These are phyloP conservation scores for Diceros bicornis DNA, from an alignment of 2,797 vertebrate species.

Conservation along the genomic window DNA sequence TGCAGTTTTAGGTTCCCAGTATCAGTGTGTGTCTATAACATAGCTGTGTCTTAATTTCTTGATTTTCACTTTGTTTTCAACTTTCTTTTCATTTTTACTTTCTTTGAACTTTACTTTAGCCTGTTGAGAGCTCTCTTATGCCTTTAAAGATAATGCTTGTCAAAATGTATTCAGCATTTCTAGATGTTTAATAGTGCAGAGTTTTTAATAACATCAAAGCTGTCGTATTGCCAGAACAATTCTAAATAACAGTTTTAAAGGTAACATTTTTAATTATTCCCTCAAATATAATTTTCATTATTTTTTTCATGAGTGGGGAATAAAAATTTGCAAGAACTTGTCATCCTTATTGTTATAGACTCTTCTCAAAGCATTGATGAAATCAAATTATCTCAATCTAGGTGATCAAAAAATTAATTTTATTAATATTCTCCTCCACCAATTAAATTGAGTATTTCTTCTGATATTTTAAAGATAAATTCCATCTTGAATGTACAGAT, in stretches of 20 bases:
- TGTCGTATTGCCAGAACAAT: background rate
- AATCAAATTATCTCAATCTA: background rate
- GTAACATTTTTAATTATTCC: background rate
- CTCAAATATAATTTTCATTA: background rate
- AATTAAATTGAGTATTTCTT: background rate
- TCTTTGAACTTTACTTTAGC: background rate
- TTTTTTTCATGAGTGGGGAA: background rate
- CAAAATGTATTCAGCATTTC: background rate
- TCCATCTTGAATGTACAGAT: background rate
- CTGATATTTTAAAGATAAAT: conserved; percentile 16
- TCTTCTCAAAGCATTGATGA: background rate
- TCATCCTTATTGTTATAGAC: background rate
- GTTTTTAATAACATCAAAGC: background rate
- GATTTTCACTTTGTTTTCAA: background rate
- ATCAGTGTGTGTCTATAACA: background rate
- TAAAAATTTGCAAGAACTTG: background rate
- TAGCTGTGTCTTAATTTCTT: background rate
- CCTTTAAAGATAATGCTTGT: background rate
- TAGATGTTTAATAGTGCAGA: background rate
- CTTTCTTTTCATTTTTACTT: background rate
- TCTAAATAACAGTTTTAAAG: conserved; percentile 11
- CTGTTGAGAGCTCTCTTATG: background rate
- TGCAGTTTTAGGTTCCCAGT: background rate
- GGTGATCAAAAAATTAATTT: background rate
- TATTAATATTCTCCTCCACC: background rate